These are phyloP conservation scores for Myrmecobius fasciatus DNA, from an alignment of 2,113 vertebrate genomes.

Conservation along the genomic window DNA sequence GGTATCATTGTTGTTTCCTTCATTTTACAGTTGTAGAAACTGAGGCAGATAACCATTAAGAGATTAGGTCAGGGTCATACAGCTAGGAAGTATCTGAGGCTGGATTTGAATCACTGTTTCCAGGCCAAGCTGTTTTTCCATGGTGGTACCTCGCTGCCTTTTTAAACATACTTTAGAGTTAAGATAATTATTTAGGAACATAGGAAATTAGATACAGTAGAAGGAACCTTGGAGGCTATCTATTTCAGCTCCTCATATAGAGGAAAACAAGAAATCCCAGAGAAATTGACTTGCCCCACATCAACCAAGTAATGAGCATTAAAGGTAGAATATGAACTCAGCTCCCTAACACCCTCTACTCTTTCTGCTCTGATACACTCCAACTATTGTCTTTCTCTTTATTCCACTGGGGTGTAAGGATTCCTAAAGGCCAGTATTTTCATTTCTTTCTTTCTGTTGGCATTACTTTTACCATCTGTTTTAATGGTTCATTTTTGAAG, in stretches of 20 bases:
- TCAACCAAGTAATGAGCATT: background rate
- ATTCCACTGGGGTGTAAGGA: background rate
- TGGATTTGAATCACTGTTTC: background rate
- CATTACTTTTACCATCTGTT: background rate
- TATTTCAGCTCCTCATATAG: background rate
- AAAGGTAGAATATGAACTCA: background rate
- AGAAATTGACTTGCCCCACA: background rate
- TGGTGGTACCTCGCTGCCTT: background rate
- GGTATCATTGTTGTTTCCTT: background rate
- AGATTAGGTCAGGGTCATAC: background rate
- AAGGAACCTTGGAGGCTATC: background rate
- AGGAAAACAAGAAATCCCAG: fast-evolving
- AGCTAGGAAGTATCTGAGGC: background rate
- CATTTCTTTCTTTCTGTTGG: background rate
- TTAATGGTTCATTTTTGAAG: background rate
- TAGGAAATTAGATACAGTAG: background rate
- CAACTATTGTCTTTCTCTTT: background rate
- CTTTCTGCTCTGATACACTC: background rate
- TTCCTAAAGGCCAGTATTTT: background rate
- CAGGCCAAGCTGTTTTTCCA: background rate
- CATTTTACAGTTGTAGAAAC: background rate
- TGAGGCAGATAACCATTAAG: background rate
- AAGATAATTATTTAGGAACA: background rate
- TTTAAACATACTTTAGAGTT: background rate
- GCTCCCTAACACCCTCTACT: background rate